Percentiles rank a stretch among this genome's conserved stretches.
phyloP scores from a whole-genome alignment of 2,888 invertebrate species.

The Habrosyne pyritoides region DNA sequence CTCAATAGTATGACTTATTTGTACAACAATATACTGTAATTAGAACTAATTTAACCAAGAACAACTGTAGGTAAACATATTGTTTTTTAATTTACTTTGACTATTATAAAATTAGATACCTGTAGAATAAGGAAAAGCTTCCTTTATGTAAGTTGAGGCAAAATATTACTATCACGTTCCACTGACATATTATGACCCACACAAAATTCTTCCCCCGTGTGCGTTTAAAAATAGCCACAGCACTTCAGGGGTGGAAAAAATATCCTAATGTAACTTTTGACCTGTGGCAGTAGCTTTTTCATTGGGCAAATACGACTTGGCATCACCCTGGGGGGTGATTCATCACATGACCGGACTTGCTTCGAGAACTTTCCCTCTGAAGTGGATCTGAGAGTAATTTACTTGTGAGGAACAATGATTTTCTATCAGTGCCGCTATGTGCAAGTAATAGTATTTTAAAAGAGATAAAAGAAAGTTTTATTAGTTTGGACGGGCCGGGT shows the following conservation, averaged over 20 bases:
- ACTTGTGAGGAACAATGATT: conserved; percentile 36
- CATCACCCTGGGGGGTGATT: conserved; percentile 55
- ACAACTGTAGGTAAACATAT: too few relatives aligned
- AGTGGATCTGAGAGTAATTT: conserved; percentile 32
- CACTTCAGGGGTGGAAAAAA: conserved; percentile 25
- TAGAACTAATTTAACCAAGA: too few relatives aligned
- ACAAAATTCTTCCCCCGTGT: not conserved
- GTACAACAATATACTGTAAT: too few relatives aligned
- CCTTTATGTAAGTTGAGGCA: too few relatives aligned
- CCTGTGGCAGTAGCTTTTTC: conserved; percentile 40
- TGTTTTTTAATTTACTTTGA: too few relatives aligned
- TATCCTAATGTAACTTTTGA: conserved; percentile 19
- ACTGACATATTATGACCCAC: not conserved
- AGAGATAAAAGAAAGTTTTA: conserved; percentile 5
- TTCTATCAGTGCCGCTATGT: conserved; percentile 28
- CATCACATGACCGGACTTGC: conserved; percentile 42
- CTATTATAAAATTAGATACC: too few relatives aligned
- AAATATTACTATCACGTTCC: not conserved
- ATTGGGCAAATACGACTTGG: conserved; percentile 44
- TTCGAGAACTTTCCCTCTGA: conserved; percentile 24
- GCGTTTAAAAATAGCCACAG: not conserved
- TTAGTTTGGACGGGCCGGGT: too few relatives aligned
- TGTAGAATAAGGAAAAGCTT: too few relatives aligned
- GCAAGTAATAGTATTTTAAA: conserved; percentile 7
- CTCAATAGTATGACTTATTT: too few relatives aligned